These are phyloP conservation scores for Delphinus delphis DNA, from an alignment of 2,113 vertebrate genomes.

Conservation along the genomic window DNA sequence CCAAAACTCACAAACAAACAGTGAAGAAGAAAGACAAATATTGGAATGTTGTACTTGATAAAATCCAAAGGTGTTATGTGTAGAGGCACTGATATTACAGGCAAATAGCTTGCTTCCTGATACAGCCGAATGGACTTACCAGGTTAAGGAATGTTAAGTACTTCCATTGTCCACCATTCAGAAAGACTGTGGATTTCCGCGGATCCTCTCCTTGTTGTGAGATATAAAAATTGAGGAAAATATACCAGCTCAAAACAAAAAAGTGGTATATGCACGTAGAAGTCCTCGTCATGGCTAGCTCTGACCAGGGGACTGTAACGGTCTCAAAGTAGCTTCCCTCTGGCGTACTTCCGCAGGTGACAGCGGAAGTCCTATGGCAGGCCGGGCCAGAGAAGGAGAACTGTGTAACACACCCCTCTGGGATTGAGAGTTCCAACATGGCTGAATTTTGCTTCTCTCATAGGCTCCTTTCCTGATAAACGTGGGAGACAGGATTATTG, in stretches of 20 bases:
- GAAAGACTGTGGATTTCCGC: slow-evolving; percentile 63
- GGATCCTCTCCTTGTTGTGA: background rate
- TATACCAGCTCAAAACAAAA: slow-evolving; percentile 82
- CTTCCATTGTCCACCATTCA: slow-evolving; percentile 82
- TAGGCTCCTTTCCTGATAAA: slow-evolving; percentile 34
- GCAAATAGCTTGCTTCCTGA: slow-evolving; percentile 58
- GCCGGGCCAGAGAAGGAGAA: fast-evolving
- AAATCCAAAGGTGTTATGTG: background rate
- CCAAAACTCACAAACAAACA: background rate
- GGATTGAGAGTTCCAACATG: background rate
- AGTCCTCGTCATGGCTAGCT: slow-evolving; percentile 70
- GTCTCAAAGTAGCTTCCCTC: slow-evolving; percentile 16
- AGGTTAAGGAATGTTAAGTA: slow-evolving; percentile 87
- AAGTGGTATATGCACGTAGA: slow-evolving; percentile 74
- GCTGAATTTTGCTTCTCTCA: slow-evolving; percentile 45
- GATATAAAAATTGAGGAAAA: slow-evolving; percentile 77
- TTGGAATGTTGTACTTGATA: background rate
- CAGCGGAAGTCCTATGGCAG: background rate
- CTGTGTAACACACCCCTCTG: background rate
- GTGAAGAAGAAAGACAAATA: background rate
- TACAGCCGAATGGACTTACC: slow-evolving; percentile 79
- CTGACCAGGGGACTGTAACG: background rate
- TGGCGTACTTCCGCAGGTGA: background rate
- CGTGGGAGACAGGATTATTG: slow-evolving; percentile 56
- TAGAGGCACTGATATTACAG: slow-evolving; percentile 65